Conservation (phyloP, 2,797 vertebrate species). For the Arnoldichthys spilopterus region DNA sequence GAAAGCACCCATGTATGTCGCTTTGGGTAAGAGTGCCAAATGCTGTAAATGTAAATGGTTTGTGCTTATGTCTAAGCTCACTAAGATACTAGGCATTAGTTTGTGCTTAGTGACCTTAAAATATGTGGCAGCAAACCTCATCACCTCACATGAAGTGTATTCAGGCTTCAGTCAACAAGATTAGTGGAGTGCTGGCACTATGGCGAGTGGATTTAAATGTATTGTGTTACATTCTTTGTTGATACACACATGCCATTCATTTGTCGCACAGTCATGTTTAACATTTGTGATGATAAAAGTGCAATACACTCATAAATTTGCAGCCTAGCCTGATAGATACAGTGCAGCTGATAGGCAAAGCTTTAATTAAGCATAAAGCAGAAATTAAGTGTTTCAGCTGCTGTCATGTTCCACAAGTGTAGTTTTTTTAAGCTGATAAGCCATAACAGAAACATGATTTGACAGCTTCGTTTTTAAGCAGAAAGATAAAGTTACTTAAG, state of each 20-base stretch:
- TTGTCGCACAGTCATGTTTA: background rate
- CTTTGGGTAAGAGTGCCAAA: no score
- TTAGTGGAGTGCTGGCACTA: background rate
- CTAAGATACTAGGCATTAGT: background rate
- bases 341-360: background rate
- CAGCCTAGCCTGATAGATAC: background rate
- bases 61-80: background rate
- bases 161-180: background rate
- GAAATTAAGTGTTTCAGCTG: conserved; percentile 13
- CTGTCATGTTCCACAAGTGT: conserved; percentile 12
- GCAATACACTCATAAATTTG: no score
- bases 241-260: background rate
- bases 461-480: conserved; percentile 28
- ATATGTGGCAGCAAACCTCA: background rate
- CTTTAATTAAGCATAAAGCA: background rate
- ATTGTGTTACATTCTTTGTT: background rate
- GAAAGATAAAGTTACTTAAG: conserved; percentile 13
- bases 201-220: background rate
- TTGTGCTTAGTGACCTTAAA: background rate
- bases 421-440: conserved; percentile 8
- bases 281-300: background rate
- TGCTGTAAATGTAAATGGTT: no score
- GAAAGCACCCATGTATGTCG: no score
- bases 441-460: conserved; percentile 15
- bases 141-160: background rate